These are phyloP conservation scores for Gandaritis pyraliata DNA, from an alignment of 2,888 invertebrate species.

Conservation along the genomic window DNA sequence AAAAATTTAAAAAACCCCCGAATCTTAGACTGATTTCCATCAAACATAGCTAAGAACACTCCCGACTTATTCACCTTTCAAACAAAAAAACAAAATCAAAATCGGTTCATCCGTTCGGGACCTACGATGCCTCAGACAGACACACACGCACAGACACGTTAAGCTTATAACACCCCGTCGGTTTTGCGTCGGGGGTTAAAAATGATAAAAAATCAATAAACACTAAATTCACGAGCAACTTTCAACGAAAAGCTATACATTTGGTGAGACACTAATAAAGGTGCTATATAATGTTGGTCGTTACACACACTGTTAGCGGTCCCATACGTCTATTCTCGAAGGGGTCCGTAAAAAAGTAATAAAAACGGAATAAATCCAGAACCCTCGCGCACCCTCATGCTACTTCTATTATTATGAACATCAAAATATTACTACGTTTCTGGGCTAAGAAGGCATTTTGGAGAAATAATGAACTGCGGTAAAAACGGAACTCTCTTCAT, in stretches of 20 bases:
- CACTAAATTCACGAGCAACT: slow-evolving; percentile 28
- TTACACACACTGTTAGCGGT: slow-evolving; percentile 64
- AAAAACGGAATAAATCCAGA: slow-evolving; percentile 79
- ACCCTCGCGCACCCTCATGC: slow-evolving; percentile 63
- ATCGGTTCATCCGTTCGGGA: too few relatives aligned
- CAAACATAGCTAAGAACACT: too few relatives aligned
- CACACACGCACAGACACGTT: too few relatives aligned
- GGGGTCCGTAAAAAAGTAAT: slow-evolving; percentile 80
- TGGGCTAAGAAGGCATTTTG: slow-evolving; percentile 47
- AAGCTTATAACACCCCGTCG: too few relatives aligned
- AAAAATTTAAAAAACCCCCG: too few relatives aligned
- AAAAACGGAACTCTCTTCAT: slow-evolving; percentile 27
- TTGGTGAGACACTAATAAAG: slow-evolving; percentile 52
- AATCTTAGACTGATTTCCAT: too few relatives aligned
- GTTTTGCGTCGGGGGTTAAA: too few relatives aligned
- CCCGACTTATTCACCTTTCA: too few relatives aligned
- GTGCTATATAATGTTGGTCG: slow-evolving; percentile 59
- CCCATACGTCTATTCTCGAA: slow-evolving; percentile 57
- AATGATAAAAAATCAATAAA: not conserved
- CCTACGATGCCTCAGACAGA: too few relatives aligned
- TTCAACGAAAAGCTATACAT: slow-evolving; percentile 37
- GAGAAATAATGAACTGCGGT: slow-evolving; percentile 50
- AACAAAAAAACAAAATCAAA: too few relatives aligned
- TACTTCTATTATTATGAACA: slow-evolving; percentile 77
- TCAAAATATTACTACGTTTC: slow-evolving; percentile 71